Percentiles rank a stretch among this genome's conserved stretches.
These are phyloP conservation scores for Urocitellus parryii DNA, from an alignment of 2,113 vertebrate genomes.

Conservation along the genomic window DNA sequence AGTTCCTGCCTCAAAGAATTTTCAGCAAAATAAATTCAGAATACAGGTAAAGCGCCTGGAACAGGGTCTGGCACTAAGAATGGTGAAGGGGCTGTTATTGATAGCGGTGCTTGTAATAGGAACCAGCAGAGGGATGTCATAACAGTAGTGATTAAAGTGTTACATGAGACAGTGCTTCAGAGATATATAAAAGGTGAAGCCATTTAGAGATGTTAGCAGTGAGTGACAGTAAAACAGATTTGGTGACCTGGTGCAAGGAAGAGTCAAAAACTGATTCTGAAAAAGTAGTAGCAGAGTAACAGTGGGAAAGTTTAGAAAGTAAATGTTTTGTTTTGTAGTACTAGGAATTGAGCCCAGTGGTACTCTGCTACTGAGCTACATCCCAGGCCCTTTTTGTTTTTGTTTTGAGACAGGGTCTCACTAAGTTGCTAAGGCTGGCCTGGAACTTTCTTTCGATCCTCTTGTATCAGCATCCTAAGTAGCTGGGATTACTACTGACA, in stretches of 20 bases:
- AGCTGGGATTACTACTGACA: too few relatives aligned
- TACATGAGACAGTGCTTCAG: fast-evolving
- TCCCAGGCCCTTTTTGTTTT: too few relatives aligned
- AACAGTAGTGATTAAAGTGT: background rate
- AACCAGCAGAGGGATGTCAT: background rate
- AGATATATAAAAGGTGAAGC: background rate
- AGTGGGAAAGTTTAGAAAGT: background rate
- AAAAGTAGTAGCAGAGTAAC: background rate
- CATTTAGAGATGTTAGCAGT: background rate
- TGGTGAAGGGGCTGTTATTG: background rate
- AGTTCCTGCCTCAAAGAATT: background rate
- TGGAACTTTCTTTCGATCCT: too few relatives aligned
- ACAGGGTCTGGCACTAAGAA: background rate
- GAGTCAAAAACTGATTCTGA: background rate
- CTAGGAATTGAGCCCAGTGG: too few relatives aligned
- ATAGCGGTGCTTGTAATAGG: background rate
- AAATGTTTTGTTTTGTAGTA: background rate
- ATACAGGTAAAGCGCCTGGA: background rate
- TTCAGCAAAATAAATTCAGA: background rate
- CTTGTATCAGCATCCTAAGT: too few relatives aligned
- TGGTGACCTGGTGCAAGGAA: background rate
- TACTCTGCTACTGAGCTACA: too few relatives aligned
- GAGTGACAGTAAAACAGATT: background rate
- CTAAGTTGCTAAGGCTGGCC: too few relatives aligned
- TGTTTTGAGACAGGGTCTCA: too few relatives aligned